Evolutionary conservation across 2,113 vertebrate species (phyloP).

Genomic region (Megaceryle torquata): DNA sequence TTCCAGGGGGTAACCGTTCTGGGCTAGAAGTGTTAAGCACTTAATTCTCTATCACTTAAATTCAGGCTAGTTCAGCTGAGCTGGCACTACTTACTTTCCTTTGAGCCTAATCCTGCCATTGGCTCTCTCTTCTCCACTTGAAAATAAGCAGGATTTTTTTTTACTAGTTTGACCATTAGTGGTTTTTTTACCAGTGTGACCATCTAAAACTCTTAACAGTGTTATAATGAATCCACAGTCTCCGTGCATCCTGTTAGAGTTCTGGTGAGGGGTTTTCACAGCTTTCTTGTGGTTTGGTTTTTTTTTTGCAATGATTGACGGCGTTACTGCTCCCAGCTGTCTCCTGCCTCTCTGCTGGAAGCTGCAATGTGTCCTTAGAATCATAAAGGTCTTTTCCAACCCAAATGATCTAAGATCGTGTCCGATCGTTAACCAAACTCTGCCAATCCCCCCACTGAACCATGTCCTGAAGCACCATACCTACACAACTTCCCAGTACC

Average conservation of each 20-base stretch:
- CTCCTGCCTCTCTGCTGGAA: background rate
- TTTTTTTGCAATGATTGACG: background rate
- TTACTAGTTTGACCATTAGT: background rate
- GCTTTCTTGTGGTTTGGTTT: background rate
- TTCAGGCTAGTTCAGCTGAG: background rate
- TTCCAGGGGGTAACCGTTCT: accelerated
- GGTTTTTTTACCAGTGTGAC: background rate
- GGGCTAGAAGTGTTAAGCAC: background rate
- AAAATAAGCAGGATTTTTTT: background rate
- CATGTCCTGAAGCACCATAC: no score
- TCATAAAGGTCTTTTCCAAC: no score
- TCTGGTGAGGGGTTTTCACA: background rate
- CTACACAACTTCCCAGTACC: no score
- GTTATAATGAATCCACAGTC: background rate
- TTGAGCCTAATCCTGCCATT: background rate
- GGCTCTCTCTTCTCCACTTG: background rate
- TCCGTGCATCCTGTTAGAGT: background rate
- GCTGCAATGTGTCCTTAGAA: background rate
- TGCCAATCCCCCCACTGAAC: no score
- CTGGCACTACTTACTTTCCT: background rate
- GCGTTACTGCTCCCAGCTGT: background rate
- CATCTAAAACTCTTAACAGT: background rate
- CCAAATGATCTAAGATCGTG: no score
- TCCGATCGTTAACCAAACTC: no score
- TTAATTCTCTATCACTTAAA: no score